Conservation (phyloP, 2,888 invertebrate genomes). For the Apantesis nais region DNA sequence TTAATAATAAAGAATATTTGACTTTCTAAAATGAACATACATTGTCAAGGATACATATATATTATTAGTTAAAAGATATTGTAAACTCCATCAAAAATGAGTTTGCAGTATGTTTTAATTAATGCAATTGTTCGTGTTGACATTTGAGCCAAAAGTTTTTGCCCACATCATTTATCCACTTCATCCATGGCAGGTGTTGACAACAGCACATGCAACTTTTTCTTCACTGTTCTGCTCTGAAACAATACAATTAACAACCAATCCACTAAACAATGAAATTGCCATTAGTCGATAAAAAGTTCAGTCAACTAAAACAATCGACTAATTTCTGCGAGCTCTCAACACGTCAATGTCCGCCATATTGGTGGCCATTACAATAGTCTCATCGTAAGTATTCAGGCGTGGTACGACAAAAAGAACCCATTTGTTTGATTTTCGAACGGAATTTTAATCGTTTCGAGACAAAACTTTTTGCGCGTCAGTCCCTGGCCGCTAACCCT, state of each 20-base stretch:
- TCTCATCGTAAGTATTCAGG: conserved; percentile 60
- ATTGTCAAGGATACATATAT: background rate
- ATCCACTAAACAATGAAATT: conserved; percentile 18
- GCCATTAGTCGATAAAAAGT: conserved; percentile 30
- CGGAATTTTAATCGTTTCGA: conserved; percentile 57
- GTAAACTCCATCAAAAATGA: background rate
- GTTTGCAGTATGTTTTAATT: background rate
- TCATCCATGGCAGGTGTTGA: background rate
- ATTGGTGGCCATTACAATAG: conserved; percentile 57
- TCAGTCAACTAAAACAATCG: conserved; percentile 40
- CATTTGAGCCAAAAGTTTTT: background rate
- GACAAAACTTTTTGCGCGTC: conserved; percentile 66
- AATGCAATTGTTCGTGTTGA: background rate
- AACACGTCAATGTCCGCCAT: conserved; percentile 54
- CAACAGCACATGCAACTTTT: background rate
- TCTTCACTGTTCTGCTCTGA: background rate
- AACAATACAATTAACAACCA: conserved; percentile 7
- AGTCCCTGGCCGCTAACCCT: conserved; percentile 47
- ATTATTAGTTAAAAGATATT: background rate
- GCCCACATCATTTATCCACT: background rate
- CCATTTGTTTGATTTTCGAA: conserved; percentile 73
- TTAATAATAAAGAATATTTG: no score
- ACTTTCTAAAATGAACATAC: background rate
- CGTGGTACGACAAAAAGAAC: conserved; percentile 69
- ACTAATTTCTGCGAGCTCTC: conserved; percentile 47